Percentiles rank a stretch among this genome's conserved stretches.
Evolutionary conservation across 2,113 vertebrate species (phyloP).

Genomic region (Malurus cyaneus): DNA sequence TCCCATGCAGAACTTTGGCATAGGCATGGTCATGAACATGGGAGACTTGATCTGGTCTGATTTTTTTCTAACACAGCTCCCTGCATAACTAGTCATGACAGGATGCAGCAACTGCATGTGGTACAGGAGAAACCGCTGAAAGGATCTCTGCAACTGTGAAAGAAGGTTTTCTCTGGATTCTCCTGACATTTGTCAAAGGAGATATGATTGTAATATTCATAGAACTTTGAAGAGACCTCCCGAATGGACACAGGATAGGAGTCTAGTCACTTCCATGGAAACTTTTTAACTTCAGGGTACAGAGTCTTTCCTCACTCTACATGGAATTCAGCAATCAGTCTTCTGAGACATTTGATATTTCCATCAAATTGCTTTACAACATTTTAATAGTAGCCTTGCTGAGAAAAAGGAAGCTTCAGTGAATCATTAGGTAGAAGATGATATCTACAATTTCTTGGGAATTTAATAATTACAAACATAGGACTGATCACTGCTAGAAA

Average conservation of each 20-base stretch:
- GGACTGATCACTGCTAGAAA: neutral
- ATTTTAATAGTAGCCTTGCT: neutral
- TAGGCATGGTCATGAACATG: neutral
- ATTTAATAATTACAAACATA: neutral
- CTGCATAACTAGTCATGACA: neutral
- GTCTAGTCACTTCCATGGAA: neutral
- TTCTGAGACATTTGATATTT: neutral
- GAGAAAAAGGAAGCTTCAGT: neutral
- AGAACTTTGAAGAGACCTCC: neutral
- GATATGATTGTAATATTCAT: neutral
- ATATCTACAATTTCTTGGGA: neutral
- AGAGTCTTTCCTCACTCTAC: neutral
- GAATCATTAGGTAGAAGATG: neutral
- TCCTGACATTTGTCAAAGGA: neutral
- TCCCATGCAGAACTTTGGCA: neutral
- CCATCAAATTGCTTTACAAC: neutral
- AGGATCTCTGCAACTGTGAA: neutral
- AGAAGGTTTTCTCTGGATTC: neutral
- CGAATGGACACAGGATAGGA: neutral
- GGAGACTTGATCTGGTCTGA: neutral
- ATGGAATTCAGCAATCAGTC: neutral
- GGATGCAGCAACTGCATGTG: accelerated
- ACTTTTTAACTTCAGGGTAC: neutral
- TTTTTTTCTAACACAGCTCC: neutral
- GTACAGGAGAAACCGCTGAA: neutral